A percentile compares a stretch with the other conserved stretches of the same genome.
Evolutionary conservation across 1,140 invertebrate species (phyloP).

Genomic region (Grapholita molesta): DNA sequence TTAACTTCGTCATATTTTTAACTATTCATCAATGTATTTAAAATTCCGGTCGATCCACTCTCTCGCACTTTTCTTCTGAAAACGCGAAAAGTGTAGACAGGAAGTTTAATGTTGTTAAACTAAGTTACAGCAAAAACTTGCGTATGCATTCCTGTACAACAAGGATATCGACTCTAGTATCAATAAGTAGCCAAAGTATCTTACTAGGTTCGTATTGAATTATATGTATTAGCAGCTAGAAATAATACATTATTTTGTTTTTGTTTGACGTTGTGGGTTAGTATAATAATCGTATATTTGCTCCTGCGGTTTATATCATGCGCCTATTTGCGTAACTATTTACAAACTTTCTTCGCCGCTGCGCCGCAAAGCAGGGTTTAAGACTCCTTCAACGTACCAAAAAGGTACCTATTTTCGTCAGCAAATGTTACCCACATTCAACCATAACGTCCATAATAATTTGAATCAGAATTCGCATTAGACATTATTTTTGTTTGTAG

Average conservation of each 20-base stretch:
- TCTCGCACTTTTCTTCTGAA: background rate
- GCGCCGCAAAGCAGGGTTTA: background rate
- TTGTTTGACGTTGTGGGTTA: background rate
- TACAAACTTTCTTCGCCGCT: background rate
- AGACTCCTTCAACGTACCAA: background rate
- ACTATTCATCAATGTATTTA: background rate
- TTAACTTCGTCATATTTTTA: background rate
- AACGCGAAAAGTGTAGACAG: background rate
- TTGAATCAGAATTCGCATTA: too few species aligned
- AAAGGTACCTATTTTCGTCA: too few species aligned
- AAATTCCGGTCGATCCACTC: background rate
- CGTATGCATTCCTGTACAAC: too few species aligned
- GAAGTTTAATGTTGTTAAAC: background rate
- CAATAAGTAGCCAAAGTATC: background rate
- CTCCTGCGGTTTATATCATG: background rate
- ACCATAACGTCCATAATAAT: too few species aligned
- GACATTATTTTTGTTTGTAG: too few species aligned
- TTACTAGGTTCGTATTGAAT: background rate
- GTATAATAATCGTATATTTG: background rate
- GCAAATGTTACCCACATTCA: too few species aligned
- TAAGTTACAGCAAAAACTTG: background rate
- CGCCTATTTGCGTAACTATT: background rate
- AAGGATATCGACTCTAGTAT: too few species aligned
- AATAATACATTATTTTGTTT: background rate
- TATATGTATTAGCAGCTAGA: background rate